Evolutionary conservation across 2,888 invertebrate species (phyloP), one percentile per base, ranked within the genome.

Genomic region (Acronicta leporina): DNA sequence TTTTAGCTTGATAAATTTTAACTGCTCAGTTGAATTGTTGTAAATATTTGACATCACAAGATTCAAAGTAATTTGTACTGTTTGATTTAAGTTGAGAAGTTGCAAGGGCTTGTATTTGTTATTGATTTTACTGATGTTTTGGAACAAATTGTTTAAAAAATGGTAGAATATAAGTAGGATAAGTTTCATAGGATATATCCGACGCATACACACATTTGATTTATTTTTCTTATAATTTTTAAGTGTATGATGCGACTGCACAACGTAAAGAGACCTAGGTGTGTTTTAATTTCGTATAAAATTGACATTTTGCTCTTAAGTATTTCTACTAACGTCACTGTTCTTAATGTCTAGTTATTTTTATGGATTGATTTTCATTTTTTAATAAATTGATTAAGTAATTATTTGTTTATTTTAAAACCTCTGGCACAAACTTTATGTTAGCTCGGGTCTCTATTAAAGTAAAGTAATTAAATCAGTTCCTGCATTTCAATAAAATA

Each of bases 291-390:
- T 88, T 87, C 71, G 66, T 82, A 75, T 87, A 86, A 86, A 84
- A 79, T 89, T 90, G 92, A 92, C 90, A 89, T 91, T 86, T 86
- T 75, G 66, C 76, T 72, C 62, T 73, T 77, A 83, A 78, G 77
- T 77, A 80, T 73, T 84, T 85, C 73, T 87, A 91, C 90, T 92
- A 92, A 93, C 87, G 85, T 78, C 76, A 77, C 76, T 83, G 83
- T 86, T 84, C 82, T 81, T 86, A 86, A 87, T 85, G 85, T 86
- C 69, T 90, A 90, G 89, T 90, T 88, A 89, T 88, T 92, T 90
- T 87, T 92, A 91, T 89, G 86, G 87, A 90, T 92, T 92, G 90
- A 91, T 92, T 92, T 82, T 92, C 88, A 84, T 88, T 89, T 93
- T 92, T 87, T 87, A 90, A 91, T 92, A 94, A 93, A 90, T 79